A percentile compares a stretch with the other conserved stretches of the same genome.
phyloP scores from a whole-genome alignment of 2,797 vertebrate genomes.

The Enoplosus armatus region DNA sequence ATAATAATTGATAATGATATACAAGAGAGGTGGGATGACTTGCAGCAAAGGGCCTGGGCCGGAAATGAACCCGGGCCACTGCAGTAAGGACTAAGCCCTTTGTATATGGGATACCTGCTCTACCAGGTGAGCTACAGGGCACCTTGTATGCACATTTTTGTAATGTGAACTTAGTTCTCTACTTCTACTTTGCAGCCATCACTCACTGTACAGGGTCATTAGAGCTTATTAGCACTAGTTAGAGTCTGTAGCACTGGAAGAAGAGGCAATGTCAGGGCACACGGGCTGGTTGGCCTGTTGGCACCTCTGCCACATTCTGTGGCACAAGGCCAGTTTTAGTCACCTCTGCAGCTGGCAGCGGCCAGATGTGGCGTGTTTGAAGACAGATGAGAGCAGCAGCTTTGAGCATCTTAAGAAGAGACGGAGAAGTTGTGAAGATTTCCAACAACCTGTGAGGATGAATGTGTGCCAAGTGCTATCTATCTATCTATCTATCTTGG shows the following conservation, averaged over 20 bases:
- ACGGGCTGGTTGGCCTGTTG: constrained; percentile 35
- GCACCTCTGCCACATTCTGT: constrained; percentile 43
- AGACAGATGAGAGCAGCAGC: constrained; percentile 72
- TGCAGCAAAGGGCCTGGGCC: too few species aligned
- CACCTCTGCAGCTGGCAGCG: constrained; percentile 62
- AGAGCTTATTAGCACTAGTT: constrained; percentile 21
- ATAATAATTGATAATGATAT: too few species aligned
- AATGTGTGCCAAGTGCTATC: constrained; percentile 30
- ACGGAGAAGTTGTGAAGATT: constrained; percentile 33
- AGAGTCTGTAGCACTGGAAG: constrained; percentile 7
- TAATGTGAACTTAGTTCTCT: neutral
- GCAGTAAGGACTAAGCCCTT: too few species aligned
- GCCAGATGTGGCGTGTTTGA: constrained; percentile 79
- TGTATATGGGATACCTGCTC: too few species aligned
- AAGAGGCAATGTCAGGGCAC: constrained; percentile 22
- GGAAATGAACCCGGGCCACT: too few species aligned
- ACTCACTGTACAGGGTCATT: constrained; percentile 20
- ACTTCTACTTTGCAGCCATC: constrained; percentile 13
- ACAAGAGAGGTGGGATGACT: too few species aligned
- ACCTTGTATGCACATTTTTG: too few species aligned
- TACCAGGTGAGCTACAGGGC: too few species aligned
- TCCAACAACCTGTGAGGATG: constrained; percentile 40
- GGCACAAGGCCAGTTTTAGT: constrained; percentile 63
- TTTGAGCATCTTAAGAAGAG: constrained; percentile 49
- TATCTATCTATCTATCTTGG: neutral